phyloP scores from a whole-genome alignment of 2,113 vertebrate species.

The Sciurus niger region DNA sequence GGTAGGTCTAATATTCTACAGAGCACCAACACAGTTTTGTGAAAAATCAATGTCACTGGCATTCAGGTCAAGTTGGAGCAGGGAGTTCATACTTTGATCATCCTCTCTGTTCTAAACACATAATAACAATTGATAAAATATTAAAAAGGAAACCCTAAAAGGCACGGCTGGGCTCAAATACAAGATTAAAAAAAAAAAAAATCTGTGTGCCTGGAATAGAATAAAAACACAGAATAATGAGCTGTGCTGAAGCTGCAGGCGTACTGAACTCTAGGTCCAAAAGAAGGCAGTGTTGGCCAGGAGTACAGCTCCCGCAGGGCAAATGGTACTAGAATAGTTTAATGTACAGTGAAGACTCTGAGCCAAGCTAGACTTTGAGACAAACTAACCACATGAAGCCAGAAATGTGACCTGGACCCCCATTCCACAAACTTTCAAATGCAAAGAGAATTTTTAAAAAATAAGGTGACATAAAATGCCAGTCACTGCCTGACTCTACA shows the following conservation, averaged over 20 bases:
- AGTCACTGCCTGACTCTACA: not conserved
- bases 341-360: not conserved
- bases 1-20: not conserved
- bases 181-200: constrained; percentile 19
- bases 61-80: constrained; percentile 60
- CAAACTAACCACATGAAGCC: not conserved
- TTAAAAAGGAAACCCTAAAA: constrained; percentile 61
- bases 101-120: constrained; percentile 62
- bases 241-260: not conserved
- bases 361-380: not conserved
- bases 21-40: not conserved
- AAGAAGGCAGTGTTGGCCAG: not conserved
- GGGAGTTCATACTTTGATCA: constrained; percentile 68
- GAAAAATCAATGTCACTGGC: constrained; percentile 68
- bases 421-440: not conserved
- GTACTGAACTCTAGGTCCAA: not conserved
- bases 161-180: not conserved
- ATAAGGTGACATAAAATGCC: not conserved
- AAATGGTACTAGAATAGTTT: not conserved
- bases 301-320: not conserved
- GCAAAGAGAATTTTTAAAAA: not conserved
- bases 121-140: constrained; percentile 75
- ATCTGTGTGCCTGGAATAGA: constrained; percentile 28
- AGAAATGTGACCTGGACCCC: not conserved
- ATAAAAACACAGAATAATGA: not conserved